These are phyloP conservation scores for Steinernema carpocapsae DNA, from an alignment of 2,888 invertebrate genomes.

Conservation along the genomic window DNA sequence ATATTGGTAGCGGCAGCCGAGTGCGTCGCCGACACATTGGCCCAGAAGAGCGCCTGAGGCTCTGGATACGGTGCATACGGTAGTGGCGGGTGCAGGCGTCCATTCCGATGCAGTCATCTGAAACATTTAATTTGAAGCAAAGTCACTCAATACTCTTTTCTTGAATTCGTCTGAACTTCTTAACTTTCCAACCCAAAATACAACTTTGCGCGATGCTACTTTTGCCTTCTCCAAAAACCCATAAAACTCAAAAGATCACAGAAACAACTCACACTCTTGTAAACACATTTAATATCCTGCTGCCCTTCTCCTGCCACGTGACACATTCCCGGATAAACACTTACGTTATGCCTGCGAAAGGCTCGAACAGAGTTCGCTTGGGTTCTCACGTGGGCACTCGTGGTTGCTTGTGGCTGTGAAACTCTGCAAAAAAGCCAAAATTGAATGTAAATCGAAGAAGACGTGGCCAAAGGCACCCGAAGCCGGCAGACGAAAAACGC, in stretches of 20 bases:
- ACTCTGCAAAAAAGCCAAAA: background rate
- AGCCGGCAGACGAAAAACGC: no score
- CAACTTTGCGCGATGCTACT: no score
- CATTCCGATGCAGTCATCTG: constrained; percentile 23
- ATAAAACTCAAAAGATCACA: no score
- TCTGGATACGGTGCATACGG: constrained; percentile 7
- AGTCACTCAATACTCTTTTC: no score
- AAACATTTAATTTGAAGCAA: no score
- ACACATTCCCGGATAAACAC: background rate
- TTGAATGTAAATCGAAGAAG: background rate
- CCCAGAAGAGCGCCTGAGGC: constrained; percentile 40
- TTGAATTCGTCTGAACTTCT: no score
- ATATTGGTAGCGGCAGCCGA: constrained; percentile 40
- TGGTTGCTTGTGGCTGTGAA: background rate
- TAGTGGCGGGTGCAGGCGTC: background rate
- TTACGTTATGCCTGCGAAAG: constrained; percentile 10
- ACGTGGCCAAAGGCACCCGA: background rate
- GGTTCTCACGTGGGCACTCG: constrained; percentile 20
- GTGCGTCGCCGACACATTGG: constrained; percentile 39
- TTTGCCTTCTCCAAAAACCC: no score
- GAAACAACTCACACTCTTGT: no score
- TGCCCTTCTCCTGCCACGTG: no score
- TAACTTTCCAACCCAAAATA: no score
- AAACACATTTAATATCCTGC: no score
- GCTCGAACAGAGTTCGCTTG: background rate